phyloP scores from a whole-genome alignment of 2,113 vertebrate genomes.

The Odobenus rosmarus region DNA sequence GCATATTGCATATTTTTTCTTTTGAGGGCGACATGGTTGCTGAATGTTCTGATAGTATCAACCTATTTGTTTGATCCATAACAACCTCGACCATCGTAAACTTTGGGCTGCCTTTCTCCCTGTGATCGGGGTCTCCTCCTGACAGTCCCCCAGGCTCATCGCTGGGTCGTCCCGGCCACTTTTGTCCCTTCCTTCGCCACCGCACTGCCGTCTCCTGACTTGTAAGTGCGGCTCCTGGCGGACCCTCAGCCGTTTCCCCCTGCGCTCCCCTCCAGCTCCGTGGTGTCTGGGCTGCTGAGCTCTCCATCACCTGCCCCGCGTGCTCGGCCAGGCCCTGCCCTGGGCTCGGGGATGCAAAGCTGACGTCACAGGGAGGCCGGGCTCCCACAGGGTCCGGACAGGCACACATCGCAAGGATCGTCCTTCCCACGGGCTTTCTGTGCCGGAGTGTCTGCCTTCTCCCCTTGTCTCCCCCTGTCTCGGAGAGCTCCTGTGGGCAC shows the following conservation, averaged over 20 bases:
- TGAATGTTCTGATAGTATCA: neutral
- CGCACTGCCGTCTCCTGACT: neutral
- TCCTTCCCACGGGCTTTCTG: neutral
- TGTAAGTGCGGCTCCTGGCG: neutral
- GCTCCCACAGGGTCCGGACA: too few relatives aligned
- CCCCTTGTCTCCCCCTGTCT: neutral
- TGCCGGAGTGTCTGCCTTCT: accelerated
- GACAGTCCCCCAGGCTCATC: accelerated
- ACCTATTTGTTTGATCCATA: neutral
- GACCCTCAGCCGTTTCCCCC: neutral
- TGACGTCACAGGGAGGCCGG: accelerated
- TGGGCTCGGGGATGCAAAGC: too few relatives aligned
- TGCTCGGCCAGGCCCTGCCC: neutral
- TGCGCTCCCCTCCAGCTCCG: neutral
- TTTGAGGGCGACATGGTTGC: neutral
- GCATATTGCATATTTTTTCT: neutral
- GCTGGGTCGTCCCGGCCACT: neutral
- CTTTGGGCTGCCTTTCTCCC: neutral
- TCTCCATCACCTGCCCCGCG: neutral
- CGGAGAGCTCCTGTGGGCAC: neutral
- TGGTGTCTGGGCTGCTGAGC: neutral
- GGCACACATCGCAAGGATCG: accelerated
- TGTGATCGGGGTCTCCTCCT: accelerated
- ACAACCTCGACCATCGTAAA: accelerated
- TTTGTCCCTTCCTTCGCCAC: neutral